These are phyloP conservation scores for Neosilurus hyrtlii DNA, from an alignment of 2,797 vertebrate species.

Conservation along the genomic window DNA sequence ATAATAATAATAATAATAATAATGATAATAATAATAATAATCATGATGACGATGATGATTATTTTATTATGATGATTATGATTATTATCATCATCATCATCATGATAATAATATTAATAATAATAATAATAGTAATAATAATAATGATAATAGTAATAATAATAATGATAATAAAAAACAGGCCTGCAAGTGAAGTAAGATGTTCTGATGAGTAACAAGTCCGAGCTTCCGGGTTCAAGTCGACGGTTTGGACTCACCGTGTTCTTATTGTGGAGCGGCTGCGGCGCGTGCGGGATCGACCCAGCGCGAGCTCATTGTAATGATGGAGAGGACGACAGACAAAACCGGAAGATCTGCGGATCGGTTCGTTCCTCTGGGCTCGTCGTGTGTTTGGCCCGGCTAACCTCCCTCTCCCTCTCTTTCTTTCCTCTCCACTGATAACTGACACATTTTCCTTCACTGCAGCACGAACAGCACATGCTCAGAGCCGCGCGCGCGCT, in stretches of 20 bases:
- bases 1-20: background rate
- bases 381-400: conserved; percentile 25
- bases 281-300: conserved; percentile 3
- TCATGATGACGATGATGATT: no score
- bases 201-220: conserved; percentile 3
- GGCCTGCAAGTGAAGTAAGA: background rate
- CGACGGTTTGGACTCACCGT: conserved; percentile 8
- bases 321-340: conserved; percentile 2
- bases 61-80: no score
- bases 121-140: no score
- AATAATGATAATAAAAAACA: background rate
- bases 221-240: background rate
- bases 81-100: no score
- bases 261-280: background rate
- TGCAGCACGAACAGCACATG: conserved; percentile 71
- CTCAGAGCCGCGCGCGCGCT: conserved; percentile 60
- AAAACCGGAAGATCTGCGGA: background rate
- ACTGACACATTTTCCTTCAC: conserved; percentile 73
- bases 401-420: conserved; percentile 11
- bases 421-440: conserved; percentile 61
- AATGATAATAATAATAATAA: background rate
- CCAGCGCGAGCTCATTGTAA: conserved; percentile 13
- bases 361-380: conserved; percentile 7
- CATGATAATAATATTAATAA: no score
- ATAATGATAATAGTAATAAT: no score